Evolutionary conservation across 2,888 invertebrate genomes (phyloP), one percentile per base, ranked within the genome.

Genomic region (Smittia sp.): DNA sequence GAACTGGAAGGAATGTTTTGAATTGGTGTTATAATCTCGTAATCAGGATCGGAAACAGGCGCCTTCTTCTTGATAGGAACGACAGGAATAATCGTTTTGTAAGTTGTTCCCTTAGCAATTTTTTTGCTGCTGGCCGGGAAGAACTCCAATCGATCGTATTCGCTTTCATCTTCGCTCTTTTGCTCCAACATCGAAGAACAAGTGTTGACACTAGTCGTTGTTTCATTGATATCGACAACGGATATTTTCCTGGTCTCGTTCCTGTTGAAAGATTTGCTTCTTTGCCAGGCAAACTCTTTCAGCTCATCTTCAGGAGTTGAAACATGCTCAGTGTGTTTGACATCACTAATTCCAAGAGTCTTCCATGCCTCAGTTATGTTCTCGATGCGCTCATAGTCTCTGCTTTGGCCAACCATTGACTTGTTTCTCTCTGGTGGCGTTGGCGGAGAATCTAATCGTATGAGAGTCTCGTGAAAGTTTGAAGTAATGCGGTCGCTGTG

Each of bases 141-240:
- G 79, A 92, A 91, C 78, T 93, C 90, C 74, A 94, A 81, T 75
- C 90, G 89, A 80, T 93, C 93, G 81, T 94, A 94, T 78, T 89
- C 88, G 75, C 86, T 77, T 74, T 82, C 81, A 1, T 80, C 80
- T 65, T 79, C 79, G 63, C 80, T 80, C 52, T 79, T 79, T 74
- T 81, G 79, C 22, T 79, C 39, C 20, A 70, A 32, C 58, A 58
- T 63, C 15, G 32, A 72, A 24, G 58, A 25, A 22, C 72, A 32
- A 39, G 67, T n/a, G 25, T 18, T 74, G 11, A 27, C 24, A 38
- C 58, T 68, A 27, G 70, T 25, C 18, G 63, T 24, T 27, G 25
- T 63, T 11, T 65, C 73, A 27, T 63, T 73, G 20, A 73, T 73
- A 32, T 73, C 73, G 6, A 73, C 65, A 20, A 73, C 41, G 6